Percentiles rank a stretch among this genome's conserved stretches.
phyloP scores from a whole-genome alignment of 2,797 vertebrate genomes.

The Alectoris magna region DNA sequence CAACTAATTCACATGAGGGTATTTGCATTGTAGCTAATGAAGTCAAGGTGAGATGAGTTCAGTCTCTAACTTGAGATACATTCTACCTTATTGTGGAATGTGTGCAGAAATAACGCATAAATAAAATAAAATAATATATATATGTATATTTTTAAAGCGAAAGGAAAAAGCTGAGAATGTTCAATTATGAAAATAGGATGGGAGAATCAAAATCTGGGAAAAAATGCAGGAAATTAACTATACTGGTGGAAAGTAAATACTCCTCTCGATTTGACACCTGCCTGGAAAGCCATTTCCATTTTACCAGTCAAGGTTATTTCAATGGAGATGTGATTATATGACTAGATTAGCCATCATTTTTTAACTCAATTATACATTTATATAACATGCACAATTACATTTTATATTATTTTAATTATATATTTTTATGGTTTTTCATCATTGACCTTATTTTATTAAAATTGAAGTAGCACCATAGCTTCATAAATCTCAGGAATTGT shows the following conservation, averaged over 20 bases:
- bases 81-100: neutral
- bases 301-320: neutral
- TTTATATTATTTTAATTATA: slow-evolving; percentile 31
- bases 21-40: neutral
- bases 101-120: neutral
- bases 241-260: neutral
- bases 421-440: slow-evolving; percentile 1
- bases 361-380: neutral
- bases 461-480: neutral
- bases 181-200: neutral
- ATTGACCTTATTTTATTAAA: slow-evolving; percentile 25
- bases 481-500: slow-evolving; percentile 42
- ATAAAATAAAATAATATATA: neutral
- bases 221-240: neutral
- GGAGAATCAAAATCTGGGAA: neutral
- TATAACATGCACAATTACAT: slow-evolving; percentile 15
- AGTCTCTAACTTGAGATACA: neutral
- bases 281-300: neutral
- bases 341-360: neutral
- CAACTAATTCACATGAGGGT: neutral
- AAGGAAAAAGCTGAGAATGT: neutral
- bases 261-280: neutral
- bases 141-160: neutral
- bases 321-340: neutral
- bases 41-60: neutral